phyloP scores from a whole-genome alignment of 2,888 invertebrate genomes.

The Pecten maximus region DNA sequence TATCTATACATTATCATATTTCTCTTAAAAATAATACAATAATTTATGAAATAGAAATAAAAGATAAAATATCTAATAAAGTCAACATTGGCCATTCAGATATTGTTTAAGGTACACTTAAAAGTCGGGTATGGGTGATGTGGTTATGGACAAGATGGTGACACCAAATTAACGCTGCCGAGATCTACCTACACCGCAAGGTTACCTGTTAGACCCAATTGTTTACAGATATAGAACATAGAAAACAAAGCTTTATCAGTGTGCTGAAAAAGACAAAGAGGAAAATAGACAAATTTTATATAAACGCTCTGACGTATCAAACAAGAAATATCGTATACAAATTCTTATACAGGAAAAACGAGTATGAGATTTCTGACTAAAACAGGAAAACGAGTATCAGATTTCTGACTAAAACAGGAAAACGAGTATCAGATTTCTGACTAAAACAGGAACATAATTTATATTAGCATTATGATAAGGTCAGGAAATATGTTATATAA shows the following conservation, averaged over 20 bases:
- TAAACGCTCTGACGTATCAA: too few species aligned
- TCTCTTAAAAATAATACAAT: background rate
- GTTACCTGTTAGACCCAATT: background rate
- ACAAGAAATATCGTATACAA: background rate
- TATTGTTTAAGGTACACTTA: conserved; percentile 21
- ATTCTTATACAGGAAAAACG: background rate
- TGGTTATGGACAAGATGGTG: background rate
- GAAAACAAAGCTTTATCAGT: background rate
- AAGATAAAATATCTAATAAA: background rate
- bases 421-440: background rate
- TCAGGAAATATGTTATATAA: background rate
- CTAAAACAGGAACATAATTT: background rate
- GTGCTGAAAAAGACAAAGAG: background rate
- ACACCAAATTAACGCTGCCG: background rate
- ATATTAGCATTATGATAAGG: too few species aligned
- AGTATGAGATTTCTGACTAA: background rate
- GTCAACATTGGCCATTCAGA: background rate
- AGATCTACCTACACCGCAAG: background rate
- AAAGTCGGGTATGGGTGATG: background rate
- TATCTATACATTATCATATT: background rate
- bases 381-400: background rate
- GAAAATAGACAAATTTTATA: too few species aligned
- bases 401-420: background rate
- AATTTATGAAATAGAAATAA: background rate
- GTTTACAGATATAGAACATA: background rate